Evolutionary conservation across 2,888 invertebrate genomes (phyloP), one percentile per base, ranked within the genome.

Genomic region (Tridacna crocea): DNA sequence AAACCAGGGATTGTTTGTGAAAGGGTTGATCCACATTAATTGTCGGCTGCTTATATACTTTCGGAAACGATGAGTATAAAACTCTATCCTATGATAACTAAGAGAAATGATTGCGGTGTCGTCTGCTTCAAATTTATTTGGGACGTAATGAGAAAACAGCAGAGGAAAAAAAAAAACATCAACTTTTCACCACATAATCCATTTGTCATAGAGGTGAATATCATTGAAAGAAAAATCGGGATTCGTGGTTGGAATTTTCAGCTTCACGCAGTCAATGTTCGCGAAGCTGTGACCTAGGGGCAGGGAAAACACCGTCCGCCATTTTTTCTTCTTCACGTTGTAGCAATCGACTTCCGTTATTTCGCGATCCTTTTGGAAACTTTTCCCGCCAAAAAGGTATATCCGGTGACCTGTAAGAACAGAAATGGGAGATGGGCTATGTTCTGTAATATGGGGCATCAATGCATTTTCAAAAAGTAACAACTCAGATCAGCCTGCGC

Each of bases 321-420:
- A 91, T 74, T 91, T 89, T 55, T 90, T 80, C 63, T 77, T 87
- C 72, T 88, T 88, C 55, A 84, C 84, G 83, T 90, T 88, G 88
- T 91, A 92, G 80, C 83, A 91, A 74, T 90, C 90, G 15, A 91
- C 90, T 75, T 85, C 87, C 47, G 80, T 82, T 4, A 88, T 84
- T 58, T 88, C 87, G 46, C 85, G 80, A 60, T 89, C 90, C 68
- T 89, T 89, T 72, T 87, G 83, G 77, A 85, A 91, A 76, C 90
- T 91, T 76, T 90, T 90, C 15, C 92, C 92, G 13, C 92, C 92
- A 51, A 92, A 83, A 19, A 90, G 77, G 81, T 90, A 92, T n/a
- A 92, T 87, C 65, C 88, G 86, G 63, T 87, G 83, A 72, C 92
- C 92, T 92, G 83, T 0, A 51, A n/a, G 27, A 26, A 55, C 1